Evolutionary conservation across 2,797 vertebrate species (phyloP).

Genomic region (Phyllotis vaccarum): DNA sequence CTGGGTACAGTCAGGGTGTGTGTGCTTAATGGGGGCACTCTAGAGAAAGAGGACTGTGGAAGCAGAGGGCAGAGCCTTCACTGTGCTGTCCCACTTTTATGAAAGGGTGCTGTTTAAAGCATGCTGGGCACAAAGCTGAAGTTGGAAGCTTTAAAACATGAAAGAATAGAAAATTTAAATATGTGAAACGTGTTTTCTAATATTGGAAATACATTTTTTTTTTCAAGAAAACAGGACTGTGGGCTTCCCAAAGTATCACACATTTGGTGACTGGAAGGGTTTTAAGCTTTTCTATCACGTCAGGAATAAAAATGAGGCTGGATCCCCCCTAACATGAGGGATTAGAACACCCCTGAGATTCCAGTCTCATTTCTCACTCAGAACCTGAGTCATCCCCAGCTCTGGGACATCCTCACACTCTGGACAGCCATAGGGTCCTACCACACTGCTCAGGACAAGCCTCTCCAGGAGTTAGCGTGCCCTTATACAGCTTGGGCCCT

Average conservation of each 20-base stretch:
- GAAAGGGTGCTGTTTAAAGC: neutral
- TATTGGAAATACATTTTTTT: neutral
- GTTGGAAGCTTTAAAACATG: neutral
- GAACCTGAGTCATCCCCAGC: neutral
- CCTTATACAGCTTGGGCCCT: neutral
- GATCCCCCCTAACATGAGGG: neutral
- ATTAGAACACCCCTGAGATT: neutral
- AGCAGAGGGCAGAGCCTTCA: neutral
- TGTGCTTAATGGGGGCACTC: neutral
- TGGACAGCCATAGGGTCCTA: neutral
- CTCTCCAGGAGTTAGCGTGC: neutral
- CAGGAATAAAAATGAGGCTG: neutral
- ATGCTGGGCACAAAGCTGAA: neutral
- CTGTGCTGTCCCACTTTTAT: neutral
- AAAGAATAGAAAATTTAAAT: neutral
- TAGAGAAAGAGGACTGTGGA: neutral
- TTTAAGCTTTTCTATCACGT: neutral
- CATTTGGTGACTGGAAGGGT: neutral
- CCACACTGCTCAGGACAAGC: neutral
- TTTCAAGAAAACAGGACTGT: neutral
- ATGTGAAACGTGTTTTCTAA: neutral
- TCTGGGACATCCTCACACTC: no score
- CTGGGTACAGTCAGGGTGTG: neutral
- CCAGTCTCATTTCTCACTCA: neutral
- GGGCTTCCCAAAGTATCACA: neutral